Base-by-base conservation (phyloP, 1,140 invertebrate species). In the Adoxophyes honmai region DNA sequence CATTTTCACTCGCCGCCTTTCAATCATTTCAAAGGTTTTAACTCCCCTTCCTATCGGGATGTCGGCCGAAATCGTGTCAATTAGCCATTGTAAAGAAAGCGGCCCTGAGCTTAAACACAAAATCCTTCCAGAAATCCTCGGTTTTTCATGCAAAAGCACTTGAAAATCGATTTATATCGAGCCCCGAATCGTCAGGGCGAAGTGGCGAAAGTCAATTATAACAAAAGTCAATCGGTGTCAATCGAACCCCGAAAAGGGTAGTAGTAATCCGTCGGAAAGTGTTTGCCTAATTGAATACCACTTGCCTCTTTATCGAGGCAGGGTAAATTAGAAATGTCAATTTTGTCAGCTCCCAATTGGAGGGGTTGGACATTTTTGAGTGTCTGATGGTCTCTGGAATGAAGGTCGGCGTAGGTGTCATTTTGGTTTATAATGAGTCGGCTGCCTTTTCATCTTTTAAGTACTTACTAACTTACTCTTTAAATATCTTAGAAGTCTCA, bases 251-350 rank as follows among this genome's bases (percentile, higher is more conserved):
- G 21, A 13, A 48, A 48, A 48, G 42, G 42, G 42, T 48, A 11
- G 16, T 18, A n/a, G 15, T 48, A 11, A 48, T 48, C 42, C 42
- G 4, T 16, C 4, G 16, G 9, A 48, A 48, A 48, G 42, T 48
- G 42, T 48, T 48, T 48, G 42, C 16, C 42, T 48, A 48, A 48
- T 48, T 48, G 42, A 48, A 48, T 14, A 48, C 42, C 42, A 48
- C 42, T 48, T 48, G 21, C 21, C 21, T 48, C 42, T 48, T 48
- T 48, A 48, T 48, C 16, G 42, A 18, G 2, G 21, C 21, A 3
- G 21, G 15, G 42, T n/a, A 33, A 48, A 48, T 48, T 48, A 48
- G 42, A 48, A 48, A 48, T 33, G 42, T 48, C 42, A 48, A 33
- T 28, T 28, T 28, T 48, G 21, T 10, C 21, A 4, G 16, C 21